Evolutionary conservation across 2,113 vertebrate genomes (phyloP).

Genomic region (Austrofundulus limnaeus): DNA sequence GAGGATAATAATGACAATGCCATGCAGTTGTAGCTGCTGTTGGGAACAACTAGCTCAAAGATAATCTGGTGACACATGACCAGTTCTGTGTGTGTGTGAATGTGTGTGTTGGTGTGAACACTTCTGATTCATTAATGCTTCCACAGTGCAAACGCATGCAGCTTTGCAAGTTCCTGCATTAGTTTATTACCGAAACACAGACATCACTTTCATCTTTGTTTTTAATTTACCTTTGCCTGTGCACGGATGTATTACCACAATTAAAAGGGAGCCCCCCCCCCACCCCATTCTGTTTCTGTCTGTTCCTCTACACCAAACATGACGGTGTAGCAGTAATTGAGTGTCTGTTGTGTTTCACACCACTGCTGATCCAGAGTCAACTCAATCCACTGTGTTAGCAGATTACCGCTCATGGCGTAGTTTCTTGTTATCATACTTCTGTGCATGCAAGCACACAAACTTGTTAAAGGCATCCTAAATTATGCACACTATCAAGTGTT

Average conservation of each 20-base stretch:
- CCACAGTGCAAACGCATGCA: background rate
- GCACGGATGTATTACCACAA: conserved; percentile 36
- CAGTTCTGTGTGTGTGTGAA: conserved; percentile 3
- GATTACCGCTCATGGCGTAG: conserved; percentile 63
- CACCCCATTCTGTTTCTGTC: conserved; percentile 12
- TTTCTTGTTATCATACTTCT: conserved; percentile 49
- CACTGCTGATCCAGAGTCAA: conserved; percentile 67
- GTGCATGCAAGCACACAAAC: background rate
- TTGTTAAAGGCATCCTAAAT: background rate
- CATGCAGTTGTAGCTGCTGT: conserved; percentile 31
- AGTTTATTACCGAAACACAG: conserved; percentile 14
- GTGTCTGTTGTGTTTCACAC: conserved; percentile 61
- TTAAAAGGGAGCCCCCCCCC: conserved; percentile 31
- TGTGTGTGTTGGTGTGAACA: background rate
- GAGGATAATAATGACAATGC: conserved; percentile 50
- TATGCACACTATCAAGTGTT: conserved; percentile 56
- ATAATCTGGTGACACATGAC: conserved; percentile 20
- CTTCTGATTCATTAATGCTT: conserved; percentile 8
- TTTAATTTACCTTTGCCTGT: conserved; percentile 27
- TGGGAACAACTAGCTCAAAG: conserved; percentile 36
- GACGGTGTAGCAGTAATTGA: conserved; percentile 69
- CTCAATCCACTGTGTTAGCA: conserved; percentile 64
- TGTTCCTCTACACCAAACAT: conserved; percentile 43
- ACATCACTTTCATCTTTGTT: conserved; percentile 45
- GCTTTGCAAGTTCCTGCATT: background rate